Percentiles rank a stretch among this genome's conserved stretches.
These are phyloP conservation scores for Labeo catla DNA, from an alignment of 2,113 vertebrate genomes.

Conservation along the genomic window DNA sequence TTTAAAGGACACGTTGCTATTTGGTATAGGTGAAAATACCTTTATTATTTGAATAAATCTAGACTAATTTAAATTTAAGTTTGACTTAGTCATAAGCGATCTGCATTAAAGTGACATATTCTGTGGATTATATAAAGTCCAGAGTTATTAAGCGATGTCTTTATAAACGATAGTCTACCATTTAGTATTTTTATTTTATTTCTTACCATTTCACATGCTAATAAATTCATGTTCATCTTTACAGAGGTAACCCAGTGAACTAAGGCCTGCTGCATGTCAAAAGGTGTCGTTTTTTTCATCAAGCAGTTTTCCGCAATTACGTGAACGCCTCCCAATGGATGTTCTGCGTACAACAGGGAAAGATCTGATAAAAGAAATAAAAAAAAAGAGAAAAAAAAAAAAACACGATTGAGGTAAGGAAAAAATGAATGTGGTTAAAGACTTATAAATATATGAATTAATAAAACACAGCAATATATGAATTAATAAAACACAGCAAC, in stretches of 20 bases:
- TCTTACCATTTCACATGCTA: neutral
- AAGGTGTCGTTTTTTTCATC: neutral
- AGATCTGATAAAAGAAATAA: neutral
- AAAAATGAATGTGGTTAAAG: neutral
- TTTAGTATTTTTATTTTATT: neutral
- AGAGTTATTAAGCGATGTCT: neutral
- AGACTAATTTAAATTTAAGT: neutral
- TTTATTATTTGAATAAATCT: neutral
- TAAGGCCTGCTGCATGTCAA: neutral
- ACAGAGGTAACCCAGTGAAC: neutral
- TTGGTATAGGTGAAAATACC: neutral
- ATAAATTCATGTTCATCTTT: neutral
- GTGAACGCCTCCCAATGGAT: constrained; percentile 24
- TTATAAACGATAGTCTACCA: neutral
- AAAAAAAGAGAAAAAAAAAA: too few species aligned
- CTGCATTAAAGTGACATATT: neutral
- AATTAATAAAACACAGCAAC: neutral
- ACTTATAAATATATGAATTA: neutral
- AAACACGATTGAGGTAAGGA: neutral
- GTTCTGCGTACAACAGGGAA: neutral
- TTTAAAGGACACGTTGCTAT: neutral
- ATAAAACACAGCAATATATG: neutral
- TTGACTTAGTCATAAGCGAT: neutral
- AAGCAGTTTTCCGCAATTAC: neutral
- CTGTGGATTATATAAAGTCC: neutral